Evolutionary conservation across 2,888 invertebrate genomes (phyloP).

Genomic region (Oxystoma pomonae): DNA sequence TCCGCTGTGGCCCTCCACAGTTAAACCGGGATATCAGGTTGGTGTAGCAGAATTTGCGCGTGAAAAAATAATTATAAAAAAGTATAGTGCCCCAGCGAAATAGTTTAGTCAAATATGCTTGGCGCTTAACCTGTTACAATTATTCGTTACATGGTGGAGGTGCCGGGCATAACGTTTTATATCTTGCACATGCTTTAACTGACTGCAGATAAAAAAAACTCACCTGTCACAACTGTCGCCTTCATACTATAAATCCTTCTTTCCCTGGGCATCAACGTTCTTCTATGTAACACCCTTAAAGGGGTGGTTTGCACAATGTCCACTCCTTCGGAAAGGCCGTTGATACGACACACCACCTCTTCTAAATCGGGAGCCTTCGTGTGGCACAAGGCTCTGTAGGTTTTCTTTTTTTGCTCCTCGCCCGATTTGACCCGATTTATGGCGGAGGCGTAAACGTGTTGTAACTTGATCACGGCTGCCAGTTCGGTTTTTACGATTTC

Average conservation of each 20-base stretch:
- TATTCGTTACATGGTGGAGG: too few relatives aligned
- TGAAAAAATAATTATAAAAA: too few relatives aligned
- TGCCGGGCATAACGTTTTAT: too few relatives aligned
- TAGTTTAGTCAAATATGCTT: too few relatives aligned
- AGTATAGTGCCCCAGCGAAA: too few relatives aligned
- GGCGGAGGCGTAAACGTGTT: slow-evolving; percentile 57
- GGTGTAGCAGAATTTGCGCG: too few relatives aligned
- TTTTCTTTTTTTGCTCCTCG: slow-evolving; percentile 84
- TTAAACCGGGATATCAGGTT: too few relatives aligned
- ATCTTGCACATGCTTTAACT: too few relatives aligned
- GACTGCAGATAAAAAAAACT: background rate
- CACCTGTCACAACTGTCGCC: slow-evolving; percentile 54
- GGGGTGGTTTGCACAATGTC: slow-evolving; percentile 81
- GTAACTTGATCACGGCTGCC: slow-evolving; percentile 59
- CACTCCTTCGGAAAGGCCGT: slow-evolving; percentile 43
- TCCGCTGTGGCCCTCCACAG: too few relatives aligned
- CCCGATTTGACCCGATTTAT: slow-evolving; percentile 53
- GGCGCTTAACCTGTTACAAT: background rate
- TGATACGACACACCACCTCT: slow-evolving; percentile 52
- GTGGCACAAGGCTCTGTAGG: slow-evolving; percentile 76
- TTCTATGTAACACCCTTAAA: slow-evolving; percentile 81
- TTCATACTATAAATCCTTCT: slow-evolving; percentile 62
- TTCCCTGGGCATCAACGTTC: slow-evolving; percentile 68
- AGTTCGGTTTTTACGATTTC: slow-evolving; percentile 55
- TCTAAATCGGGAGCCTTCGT: slow-evolving; percentile 44